These are phyloP conservation scores for Pygocentrus nattereri DNA, from an alignment of 2,797 vertebrate genomes.

Conservation along the genomic window DNA sequence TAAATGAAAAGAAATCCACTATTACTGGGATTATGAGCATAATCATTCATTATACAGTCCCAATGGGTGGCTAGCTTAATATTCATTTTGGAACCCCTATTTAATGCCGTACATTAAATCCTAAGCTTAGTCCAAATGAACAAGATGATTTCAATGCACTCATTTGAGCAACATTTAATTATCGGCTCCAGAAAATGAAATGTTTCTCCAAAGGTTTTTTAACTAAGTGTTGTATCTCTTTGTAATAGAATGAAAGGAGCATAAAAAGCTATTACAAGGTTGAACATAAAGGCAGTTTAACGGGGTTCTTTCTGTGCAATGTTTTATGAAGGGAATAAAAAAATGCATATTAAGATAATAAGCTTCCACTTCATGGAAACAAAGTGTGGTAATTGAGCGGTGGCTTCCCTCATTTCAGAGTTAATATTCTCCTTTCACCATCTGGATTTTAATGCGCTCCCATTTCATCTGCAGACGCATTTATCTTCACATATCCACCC, in stretches of 20 bases:
- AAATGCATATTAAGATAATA: slow-evolving; percentile 74
- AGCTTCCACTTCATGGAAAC: slow-evolving; percentile 70
- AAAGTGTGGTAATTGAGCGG: slow-evolving; percentile 66
- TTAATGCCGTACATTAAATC: slow-evolving; percentile 83
- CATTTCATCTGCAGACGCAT: slow-evolving; percentile 60
- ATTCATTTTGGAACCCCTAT: slow-evolving; percentile 76
- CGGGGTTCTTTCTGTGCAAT: slow-evolving; percentile 63
- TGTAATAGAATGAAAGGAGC: slow-evolving; percentile 74
- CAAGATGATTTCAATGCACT: slow-evolving; percentile 77
- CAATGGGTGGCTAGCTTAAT: slow-evolving; percentile 80
- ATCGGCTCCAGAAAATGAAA: slow-evolving; percentile 78
- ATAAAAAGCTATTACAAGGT: slow-evolving; percentile 72
- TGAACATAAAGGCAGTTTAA: slow-evolving; percentile 62
- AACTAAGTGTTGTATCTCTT: slow-evolving; percentile 79
- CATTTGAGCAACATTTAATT: slow-evolving; percentile 83
- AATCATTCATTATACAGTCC: slow-evolving; percentile 83
- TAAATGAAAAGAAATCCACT: slow-evolving; percentile 76
- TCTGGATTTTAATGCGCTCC: slow-evolving; percentile 60
- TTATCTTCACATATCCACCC: slow-evolving; percentile 56
- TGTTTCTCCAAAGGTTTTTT: slow-evolving; percentile 70
- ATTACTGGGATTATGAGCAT: slow-evolving; percentile 80
- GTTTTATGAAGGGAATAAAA: slow-evolving; percentile 76
- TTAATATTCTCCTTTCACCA: slow-evolving; percentile 60
- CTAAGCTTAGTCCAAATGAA: slow-evolving; percentile 70
- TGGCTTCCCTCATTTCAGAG: slow-evolving; percentile 48